These are phyloP conservation scores for Cliona cf. orientalis DNA, from an alignment of 37 sponge, comb jelly and placozoan genomes.

Conservation along the genomic window DNA sequence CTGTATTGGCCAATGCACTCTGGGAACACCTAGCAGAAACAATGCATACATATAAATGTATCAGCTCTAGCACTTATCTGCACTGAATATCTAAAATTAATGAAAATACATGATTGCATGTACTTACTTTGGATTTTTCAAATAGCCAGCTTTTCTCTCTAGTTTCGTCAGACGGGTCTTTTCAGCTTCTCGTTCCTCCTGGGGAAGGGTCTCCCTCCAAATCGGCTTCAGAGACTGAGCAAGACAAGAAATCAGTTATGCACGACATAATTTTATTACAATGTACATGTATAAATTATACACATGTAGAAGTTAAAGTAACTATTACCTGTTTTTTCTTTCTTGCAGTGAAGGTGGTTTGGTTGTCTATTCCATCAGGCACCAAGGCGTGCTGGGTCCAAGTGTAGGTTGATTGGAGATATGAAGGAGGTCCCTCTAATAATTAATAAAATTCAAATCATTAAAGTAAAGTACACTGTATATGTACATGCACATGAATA, in stretches of 20 bases:
- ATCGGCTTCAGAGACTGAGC: constrained; percentile 1
- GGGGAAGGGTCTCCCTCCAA: constrained; percentile 40
- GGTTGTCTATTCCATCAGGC: not conserved
- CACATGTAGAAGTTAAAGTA: too few relatives aligned
- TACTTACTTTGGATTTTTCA: constrained; percentile 31
- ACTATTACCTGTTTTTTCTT: too few relatives aligned
- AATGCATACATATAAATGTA: not conserved
- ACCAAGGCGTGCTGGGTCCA: constrained; percentile 36
- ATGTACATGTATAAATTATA: too few relatives aligned
- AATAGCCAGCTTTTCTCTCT: constrained; percentile 10
- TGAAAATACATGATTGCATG: not conserved
- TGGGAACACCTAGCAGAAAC: constrained; percentile 10
- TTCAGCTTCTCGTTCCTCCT: constrained; percentile 47
- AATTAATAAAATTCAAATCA: too few relatives aligned
- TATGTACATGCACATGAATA: not conserved
- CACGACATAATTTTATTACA: too few relatives aligned
- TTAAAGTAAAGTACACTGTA: too few relatives aligned
- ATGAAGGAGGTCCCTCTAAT: constrained; percentile 14
- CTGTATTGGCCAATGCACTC: constrained; percentile 32
- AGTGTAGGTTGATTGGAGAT: constrained; percentile 45
- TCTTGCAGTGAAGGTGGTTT: too few relatives aligned
- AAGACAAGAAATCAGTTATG: not conserved
- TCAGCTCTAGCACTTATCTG: not conserved
- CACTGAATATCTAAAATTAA: not conserved
- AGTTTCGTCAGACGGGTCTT: constrained; percentile 44